Percentiles rank a stretch among this genome's conserved stretches.
Conservation (phyloP, 1,140 invertebrate species). For the Hydropsyche tenuis region DNA sequence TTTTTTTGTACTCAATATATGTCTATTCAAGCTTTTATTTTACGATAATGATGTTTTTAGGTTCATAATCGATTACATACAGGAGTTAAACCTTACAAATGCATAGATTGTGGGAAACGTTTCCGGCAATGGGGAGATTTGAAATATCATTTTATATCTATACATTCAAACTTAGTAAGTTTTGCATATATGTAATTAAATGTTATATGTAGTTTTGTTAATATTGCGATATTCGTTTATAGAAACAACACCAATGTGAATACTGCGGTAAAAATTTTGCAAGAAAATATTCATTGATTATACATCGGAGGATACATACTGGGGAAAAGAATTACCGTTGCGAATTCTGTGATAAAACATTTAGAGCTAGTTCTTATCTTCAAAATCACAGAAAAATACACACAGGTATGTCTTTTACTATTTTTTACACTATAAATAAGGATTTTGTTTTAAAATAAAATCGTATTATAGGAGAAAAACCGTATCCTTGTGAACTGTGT, state of each 20-base stretch:
- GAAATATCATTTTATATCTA: conserved; percentile 86
- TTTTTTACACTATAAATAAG: neutral
- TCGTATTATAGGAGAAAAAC: conserved; percentile 72
- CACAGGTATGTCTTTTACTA: conserved; percentile 66
- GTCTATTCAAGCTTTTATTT: neutral
- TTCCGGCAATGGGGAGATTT: conserved; percentile 90
- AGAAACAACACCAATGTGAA: conserved; percentile 87
- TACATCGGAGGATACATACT: conserved; percentile 89
- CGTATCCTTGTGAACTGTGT: conserved; percentile 78
- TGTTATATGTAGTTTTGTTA: neutral
- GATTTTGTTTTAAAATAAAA: neutral
- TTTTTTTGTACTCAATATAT: neutral
- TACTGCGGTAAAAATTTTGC: conserved; percentile 93
- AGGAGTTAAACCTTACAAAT: conserved; percentile 82
- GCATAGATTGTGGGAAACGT: conserved; percentile 75
- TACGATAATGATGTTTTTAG: conserved; percentile 55
- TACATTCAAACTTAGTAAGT: conserved; percentile 74
- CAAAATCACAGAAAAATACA: conserved; percentile 91
- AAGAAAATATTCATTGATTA: conserved; percentile 90
- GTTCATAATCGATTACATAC: conserved; percentile 77
- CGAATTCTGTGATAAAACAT: conserved; percentile 83
- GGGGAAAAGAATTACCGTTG: conserved; percentile 89
- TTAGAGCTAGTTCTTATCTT: conserved; percentile 84
- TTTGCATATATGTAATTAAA: neutral
- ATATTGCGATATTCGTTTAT: conserved; percentile 19